Evolutionary conservation across 1,140 invertebrate genomes (phyloP).

Genomic region (Apis cerana): DNA sequence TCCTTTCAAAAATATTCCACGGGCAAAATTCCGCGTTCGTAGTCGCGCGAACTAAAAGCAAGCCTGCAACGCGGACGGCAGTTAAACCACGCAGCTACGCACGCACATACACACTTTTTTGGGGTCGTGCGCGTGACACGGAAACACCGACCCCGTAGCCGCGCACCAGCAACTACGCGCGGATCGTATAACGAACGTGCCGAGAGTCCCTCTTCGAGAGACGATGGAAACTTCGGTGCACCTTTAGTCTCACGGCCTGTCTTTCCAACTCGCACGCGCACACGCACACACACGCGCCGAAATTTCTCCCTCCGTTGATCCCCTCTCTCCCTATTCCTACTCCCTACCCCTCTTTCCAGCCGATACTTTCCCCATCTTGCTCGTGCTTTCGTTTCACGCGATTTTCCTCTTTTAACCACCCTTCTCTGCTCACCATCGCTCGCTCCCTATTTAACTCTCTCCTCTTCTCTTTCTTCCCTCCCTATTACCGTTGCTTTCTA

Average conservation of each 20-base stretch:
- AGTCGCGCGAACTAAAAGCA: conserved; percentile 14
- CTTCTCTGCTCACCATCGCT: not conserved
- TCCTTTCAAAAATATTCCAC: not conserved
- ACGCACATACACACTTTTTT: conserved; percentile 47
- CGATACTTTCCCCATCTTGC: conserved; percentile 8
- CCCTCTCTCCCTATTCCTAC: not conserved
- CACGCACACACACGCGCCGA: conserved; percentile 41
- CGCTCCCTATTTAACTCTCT: not conserved
- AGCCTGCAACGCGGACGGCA: conserved; percentile 41
- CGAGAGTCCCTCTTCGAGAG: conserved; percentile 60
- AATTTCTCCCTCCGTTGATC: conserved; percentile 32
- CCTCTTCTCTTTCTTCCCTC: not conserved
- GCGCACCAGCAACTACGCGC: conserved; percentile 63
- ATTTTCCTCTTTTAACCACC: conserved; percentile 8
- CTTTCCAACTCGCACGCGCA: conserved; percentile 49
- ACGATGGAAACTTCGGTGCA: conserved; percentile 59
- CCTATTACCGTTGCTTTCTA: not conserved
- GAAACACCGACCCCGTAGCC: conserved; percentile 55
- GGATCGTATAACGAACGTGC: conserved; percentile 52
- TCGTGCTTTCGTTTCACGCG: conserved; percentile 12
- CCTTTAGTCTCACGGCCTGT: conserved; percentile 49
- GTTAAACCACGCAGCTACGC: conserved; percentile 49
- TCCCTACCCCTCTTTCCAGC: conserved; percentile 3
- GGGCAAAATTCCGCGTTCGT: conserved; percentile 17
- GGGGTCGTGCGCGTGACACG: conserved; percentile 48